Conservation (phyloP, 2,113 vertebrate species). For the Oxygymnocypris stewartii region DNA sequence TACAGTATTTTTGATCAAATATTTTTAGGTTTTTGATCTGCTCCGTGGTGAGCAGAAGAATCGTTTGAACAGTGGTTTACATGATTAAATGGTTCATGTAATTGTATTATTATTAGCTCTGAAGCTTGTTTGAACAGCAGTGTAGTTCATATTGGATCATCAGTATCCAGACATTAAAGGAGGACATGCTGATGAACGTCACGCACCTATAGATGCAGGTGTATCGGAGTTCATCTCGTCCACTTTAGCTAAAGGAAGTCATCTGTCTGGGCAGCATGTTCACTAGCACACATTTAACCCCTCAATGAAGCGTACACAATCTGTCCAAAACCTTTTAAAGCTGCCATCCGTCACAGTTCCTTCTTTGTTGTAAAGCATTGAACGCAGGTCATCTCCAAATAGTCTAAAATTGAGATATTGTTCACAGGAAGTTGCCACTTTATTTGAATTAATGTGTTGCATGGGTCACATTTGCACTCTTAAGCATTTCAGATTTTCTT, state of each 20-base stretch:
- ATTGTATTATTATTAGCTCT: not conserved
- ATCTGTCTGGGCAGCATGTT: slow-evolving; percentile 48
- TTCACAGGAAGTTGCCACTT: slow-evolving; percentile 40
- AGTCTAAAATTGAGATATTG: slow-evolving; percentile 46
- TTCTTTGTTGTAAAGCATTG: slow-evolving; percentile 57
- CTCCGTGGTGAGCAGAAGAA: too few relatives aligned
- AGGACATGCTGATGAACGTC: slow-evolving; percentile 3
- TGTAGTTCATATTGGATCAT: not conserved
- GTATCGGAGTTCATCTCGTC: slow-evolving; percentile 27
- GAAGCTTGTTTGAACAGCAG: not conserved
- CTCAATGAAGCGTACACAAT: slow-evolving; percentile 62
- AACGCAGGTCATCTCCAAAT: slow-evolving; percentile 48
- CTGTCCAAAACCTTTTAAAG: slow-evolving; percentile 73
- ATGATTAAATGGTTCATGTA: not conserved
- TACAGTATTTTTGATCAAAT: too few relatives aligned
- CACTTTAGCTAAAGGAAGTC: slow-evolving; percentile 44
- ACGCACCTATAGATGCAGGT: slow-evolving; percentile 41
- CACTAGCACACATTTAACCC: slow-evolving; percentile 56
- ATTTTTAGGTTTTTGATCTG: too few relatives aligned
- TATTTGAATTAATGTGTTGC: not conserved
- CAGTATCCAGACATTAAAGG: not conserved
- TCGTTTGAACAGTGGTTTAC: not conserved
- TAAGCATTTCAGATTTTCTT: not conserved
- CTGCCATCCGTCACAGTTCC: slow-evolving; percentile 59
- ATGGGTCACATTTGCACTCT: not conserved